phyloP scores from a whole-genome alignment of 1,140 invertebrate genomes.

The Triops longicaudatus region DNA sequence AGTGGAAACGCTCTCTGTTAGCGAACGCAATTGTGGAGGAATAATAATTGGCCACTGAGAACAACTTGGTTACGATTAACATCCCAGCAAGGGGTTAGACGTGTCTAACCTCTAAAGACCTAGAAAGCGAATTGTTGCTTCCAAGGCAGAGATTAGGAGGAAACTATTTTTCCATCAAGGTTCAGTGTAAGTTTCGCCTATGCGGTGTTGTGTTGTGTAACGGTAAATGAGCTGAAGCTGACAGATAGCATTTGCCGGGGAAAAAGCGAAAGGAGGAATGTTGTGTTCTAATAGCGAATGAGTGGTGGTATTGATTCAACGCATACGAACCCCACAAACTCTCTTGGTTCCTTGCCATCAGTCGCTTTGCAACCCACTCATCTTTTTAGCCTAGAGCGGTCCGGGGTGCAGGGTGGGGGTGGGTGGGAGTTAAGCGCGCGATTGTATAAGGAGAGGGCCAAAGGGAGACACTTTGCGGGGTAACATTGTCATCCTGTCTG shows the following conservation, averaged over 20 bases:
- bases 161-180: too few relatives aligned
- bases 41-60: too few relatives aligned
- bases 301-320: slow-evolving; percentile 6
- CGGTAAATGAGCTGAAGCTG: not conserved
- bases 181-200: too few relatives aligned
- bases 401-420: not conserved
- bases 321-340: not conserved
- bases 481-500: not conserved
- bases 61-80: too few relatives aligned
- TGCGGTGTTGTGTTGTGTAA: not conserved
- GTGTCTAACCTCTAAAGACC: too few relatives aligned
- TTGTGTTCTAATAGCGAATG: not conserved
- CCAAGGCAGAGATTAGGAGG: not conserved
- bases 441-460: not conserved
- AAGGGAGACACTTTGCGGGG: too few relatives aligned
- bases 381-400: not conserved
- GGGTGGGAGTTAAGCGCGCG: not conserved
- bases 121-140: too few relatives aligned
- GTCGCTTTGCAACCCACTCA: not conserved
- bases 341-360: not conserved
- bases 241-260: not conserved
- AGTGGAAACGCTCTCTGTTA: too few relatives aligned
- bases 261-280: not conserved
- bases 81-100: too few relatives aligned
- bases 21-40: too few relatives aligned